Conservation (phyloP, 2,113 vertebrate genomes). For the Phoxinus phoxinus region DNA sequence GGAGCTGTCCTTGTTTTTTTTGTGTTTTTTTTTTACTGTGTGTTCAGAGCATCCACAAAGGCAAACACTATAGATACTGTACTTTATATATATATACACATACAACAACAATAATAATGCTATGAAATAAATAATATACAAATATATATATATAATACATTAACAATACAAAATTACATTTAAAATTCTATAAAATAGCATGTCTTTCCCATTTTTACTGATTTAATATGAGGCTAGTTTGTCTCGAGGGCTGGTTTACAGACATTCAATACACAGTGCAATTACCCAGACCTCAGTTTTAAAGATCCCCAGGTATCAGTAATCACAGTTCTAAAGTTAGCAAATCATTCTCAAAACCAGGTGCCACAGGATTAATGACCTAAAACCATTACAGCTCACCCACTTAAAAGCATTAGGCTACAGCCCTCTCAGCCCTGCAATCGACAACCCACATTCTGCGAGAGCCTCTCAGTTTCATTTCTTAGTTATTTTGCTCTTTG, state of each 20-base stretch:
- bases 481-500: neutral
- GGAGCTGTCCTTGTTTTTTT: neutral
- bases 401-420: neutral
- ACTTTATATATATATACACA: no score
- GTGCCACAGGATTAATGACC: slow-evolving; percentile 21
- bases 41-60: no score
- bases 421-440: neutral
- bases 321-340: slow-evolving; percentile 11
- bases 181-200: neutral
- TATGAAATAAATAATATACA: no score
- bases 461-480: neutral
- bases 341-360: neutral
- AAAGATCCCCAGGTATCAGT: slow-evolving; percentile 5
- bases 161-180: no score
- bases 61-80: no score
- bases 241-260: neutral
- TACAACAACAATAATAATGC: no score
- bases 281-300: neutral
- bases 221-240: neutral
- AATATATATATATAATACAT: no score
- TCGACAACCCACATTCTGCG: neutral
- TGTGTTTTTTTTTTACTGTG: no score
- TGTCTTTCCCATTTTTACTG: neutral
- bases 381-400: slow-evolving; percentile 24
- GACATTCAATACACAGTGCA: neutral